Conservation (phyloP, 2,888 invertebrate genomes). For the Sepioteuthis lessoniana region DNA sequence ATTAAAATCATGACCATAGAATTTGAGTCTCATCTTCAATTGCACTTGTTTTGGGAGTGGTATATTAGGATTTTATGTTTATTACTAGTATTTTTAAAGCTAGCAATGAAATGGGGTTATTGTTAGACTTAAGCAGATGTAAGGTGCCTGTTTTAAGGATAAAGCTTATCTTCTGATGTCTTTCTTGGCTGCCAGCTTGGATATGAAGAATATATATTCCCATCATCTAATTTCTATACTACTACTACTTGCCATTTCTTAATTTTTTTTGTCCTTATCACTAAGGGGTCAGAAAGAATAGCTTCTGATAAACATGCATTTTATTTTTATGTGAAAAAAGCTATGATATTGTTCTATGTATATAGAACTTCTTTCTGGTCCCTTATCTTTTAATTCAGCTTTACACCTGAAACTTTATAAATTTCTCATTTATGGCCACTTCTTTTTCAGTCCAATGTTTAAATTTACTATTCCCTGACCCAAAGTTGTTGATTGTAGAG, state of each 20-base stretch:
- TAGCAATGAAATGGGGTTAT: no score
- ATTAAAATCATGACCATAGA: no score
- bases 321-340: background rate
- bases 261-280: background rate
- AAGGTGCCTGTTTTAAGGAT: no score
- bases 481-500: no score
- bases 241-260: background rate
- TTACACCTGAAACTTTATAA: slow-evolving; percentile 3
- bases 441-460: background rate
- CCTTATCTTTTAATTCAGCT: background rate
- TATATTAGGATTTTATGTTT: no score
- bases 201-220: background rate
- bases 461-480: background rate
- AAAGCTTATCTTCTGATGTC: background rate
- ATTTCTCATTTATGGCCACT: background rate
- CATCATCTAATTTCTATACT: background rate
- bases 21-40: no score
- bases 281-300: background rate
- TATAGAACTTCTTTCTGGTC: background rate
- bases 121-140: no score
- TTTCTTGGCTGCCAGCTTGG: slow-evolving; percentile 14
- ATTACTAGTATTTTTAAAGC: no score
- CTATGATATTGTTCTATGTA: background rate
- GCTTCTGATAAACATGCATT: background rate
- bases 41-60: no score